Evolutionary conservation across 2,113 vertebrate genomes (phyloP), one percentile per base, ranked within the genome.

Genomic region (Turnix velox): DNA sequence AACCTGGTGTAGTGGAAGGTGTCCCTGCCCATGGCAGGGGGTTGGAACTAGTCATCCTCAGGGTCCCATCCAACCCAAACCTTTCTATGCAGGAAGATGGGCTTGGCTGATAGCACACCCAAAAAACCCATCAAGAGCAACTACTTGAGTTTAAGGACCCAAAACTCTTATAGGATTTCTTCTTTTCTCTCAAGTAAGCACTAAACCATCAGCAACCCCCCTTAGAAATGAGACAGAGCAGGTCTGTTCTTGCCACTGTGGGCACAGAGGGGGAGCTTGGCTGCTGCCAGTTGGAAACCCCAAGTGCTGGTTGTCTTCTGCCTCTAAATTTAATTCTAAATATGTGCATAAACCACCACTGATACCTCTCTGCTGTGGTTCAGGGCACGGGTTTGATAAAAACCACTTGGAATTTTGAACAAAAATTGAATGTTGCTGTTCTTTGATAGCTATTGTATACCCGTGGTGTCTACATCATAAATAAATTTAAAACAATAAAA

Each of bases 331-430:
- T 40, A 65, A 46, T 25, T 10, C 37, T 17, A 8, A 11, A 45
- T 12, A 51, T 1, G 8, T 57, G 12, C 27, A 33, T 20, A 17
- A 68, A 31, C 39, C 30, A 35, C 51, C 40, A 35, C 28, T 2
- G 25, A 2, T 7, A 8, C 18, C 52, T 19, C 71, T 63, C 15
- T 33, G 17, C 37, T 20, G 35, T 1, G 2, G 22, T 57, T 58
- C 14, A 19, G 15, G 23, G 37, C 57, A 15, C 1, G 17, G 4
- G 18, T 25, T 42, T 55, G 19, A 10, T 51, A 63, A 57, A n/a
- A 23, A 33, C 6, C 3, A 1, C 6, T 33, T 12, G 17, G 31
- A 30, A 62, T 3, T n/a, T 2, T 0, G 7, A 71, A 24, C 1
- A 0, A 49, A 67, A 73, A 54, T 0, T 35, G 17, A 18, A 20